Evolutionary conservation across 1,140 invertebrate species (phyloP).

Genomic region (Trigoniulus corallinus): DNA sequence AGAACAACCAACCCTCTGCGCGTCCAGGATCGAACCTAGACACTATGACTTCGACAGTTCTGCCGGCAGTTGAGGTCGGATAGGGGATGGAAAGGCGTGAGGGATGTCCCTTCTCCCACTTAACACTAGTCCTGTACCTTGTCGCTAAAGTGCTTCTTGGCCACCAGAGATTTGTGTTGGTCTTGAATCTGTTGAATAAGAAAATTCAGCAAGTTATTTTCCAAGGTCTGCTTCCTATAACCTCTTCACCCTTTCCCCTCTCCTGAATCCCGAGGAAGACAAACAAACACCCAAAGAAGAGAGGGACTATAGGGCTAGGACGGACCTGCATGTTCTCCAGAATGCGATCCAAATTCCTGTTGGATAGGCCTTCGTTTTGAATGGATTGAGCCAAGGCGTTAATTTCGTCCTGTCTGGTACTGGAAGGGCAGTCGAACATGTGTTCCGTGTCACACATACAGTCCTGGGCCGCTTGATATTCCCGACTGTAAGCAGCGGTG

Average conservation of each 20-base stretch:
- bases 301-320: too few relatives aligned
- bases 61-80: too few relatives aligned
- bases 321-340: slow-evolving; percentile 2
- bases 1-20: too few relatives aligned
- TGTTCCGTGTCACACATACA: slow-evolving; percentile 98
- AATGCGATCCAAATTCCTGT: neutral
- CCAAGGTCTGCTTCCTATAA: neutral
- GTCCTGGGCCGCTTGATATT: slow-evolving; percentile 81
- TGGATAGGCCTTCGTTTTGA: slow-evolving; percentile 4
- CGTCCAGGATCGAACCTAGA: too few relatives aligned
- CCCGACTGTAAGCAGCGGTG: slow-evolving; percentile 82
- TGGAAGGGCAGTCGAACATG: slow-evolving; percentile 78
- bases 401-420: slow-evolving; percentile 7
- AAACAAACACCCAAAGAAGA: too few relatives aligned
- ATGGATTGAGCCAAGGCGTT: slow-evolving; percentile 7
- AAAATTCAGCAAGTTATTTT: neutral
- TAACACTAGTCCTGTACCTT: too few relatives aligned
- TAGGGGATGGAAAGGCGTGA: too few relatives aligned
- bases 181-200: neutral
- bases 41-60: too few relatives aligned
- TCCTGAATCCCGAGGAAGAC: too few relatives aligned
- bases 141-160: slow-evolving; percentile 8
- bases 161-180: slow-evolving; percentile 7
- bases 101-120: too few relatives aligned
- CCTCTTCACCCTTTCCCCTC: neutral